Percentiles rank a stretch among this genome's conserved stretches.
Evolutionary conservation across 2,797 vertebrate genomes (phyloP).

Genomic region (Morus bassanus): DNA sequence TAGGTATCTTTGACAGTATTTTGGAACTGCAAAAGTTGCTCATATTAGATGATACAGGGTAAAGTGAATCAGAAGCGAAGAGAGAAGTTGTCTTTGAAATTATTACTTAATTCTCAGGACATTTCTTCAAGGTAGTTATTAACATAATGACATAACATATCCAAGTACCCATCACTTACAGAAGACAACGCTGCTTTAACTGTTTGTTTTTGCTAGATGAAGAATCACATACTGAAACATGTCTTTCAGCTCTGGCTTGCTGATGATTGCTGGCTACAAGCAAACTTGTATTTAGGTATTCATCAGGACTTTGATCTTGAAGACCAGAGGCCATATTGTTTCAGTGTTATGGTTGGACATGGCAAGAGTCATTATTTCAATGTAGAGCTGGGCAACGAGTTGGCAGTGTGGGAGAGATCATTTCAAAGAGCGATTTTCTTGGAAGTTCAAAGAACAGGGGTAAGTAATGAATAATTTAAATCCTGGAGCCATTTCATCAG

Average conservation of each 20-base stretch:
- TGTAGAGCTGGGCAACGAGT: conserved; percentile 86
- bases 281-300: conserved; percentile 84
- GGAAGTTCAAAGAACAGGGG: conserved; percentile 89
- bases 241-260: conserved; percentile 87
- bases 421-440: conserved; percentile 92
- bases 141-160: not conserved
- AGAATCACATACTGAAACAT: conserved; percentile 57
- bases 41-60: not conserved
- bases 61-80: not conserved
- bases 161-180: not conserved
- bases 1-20: not conserved
- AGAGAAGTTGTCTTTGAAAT: not conserved
- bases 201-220: conserved; percentile 19
- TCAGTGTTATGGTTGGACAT: conserved; percentile 87
- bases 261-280: conserved; percentile 91
- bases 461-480: conserved; percentile 72
- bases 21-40: not conserved
- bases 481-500: not conserved
- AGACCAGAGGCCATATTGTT: conserved; percentile 86
- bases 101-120: not conserved
- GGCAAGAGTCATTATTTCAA: conserved; percentile 88
- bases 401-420: conserved; percentile 89
- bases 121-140: not conserved
- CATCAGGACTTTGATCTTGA: conserved; percentile 84
- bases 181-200: not conserved